phyloP scores from a whole-genome alignment of 2,797 vertebrate species.

The Arremon aurantiirostris region DNA sequence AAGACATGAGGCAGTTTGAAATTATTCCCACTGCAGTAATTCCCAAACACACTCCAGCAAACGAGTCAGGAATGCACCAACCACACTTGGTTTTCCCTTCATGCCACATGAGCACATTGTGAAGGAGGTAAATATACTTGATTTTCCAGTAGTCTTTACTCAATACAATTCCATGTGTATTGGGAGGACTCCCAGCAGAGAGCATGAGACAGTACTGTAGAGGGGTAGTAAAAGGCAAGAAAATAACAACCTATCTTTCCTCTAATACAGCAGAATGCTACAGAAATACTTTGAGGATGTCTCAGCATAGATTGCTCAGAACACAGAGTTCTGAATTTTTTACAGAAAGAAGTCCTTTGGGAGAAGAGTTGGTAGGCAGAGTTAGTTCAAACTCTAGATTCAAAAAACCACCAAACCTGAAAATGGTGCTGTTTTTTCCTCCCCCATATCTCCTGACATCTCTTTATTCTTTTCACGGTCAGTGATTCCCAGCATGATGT shows the following conservation, averaged over 20 bases:
- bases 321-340: neutral
- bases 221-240: neutral
- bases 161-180: neutral
- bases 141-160: neutral
- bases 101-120: rapidly evolving
- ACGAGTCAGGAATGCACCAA: rapidly evolving
- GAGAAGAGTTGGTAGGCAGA: neutral
- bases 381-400: neutral
- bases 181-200: neutral
- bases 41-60: neutral
- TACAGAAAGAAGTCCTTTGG: neutral
- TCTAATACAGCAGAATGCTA: neutral
- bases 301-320: neutral
- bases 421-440: neutral
- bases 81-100: neutral
- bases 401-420: neutral
- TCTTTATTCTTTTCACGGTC: neutral
- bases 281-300: neutral
- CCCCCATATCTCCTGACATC: neutral
- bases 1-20: neutral
- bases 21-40: neutral
- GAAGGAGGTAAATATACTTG: neutral
- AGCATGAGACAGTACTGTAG: neutral
- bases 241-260: neutral
- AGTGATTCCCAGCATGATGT: neutral